These are phyloP conservation scores for Glareola pratincola DNA, from an alignment of 2,113 vertebrate species.

Conservation along the genomic window DNA sequence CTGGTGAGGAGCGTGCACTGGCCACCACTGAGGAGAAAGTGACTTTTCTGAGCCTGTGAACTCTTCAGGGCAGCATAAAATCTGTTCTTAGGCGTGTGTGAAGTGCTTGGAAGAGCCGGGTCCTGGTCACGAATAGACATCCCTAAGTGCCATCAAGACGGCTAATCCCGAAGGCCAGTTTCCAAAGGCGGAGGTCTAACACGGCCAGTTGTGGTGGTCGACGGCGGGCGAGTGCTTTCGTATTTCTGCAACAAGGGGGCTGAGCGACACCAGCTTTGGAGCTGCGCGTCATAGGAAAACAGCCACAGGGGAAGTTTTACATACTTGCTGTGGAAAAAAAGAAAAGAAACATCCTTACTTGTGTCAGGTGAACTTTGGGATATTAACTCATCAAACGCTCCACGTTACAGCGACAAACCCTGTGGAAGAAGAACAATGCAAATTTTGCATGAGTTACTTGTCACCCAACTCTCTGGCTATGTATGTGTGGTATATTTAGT, in stretches of 20 bases:
- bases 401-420: not conserved
- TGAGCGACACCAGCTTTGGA: not conserved
- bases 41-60: not conserved
- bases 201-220: not conserved
- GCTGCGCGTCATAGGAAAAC: not conserved
- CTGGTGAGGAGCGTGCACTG: not conserved
- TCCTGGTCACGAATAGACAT: not conserved
- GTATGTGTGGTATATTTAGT: not conserved
- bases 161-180: not conserved
- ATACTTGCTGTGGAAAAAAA: not conserved
- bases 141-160: not conserved
- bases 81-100: fast-evolving
- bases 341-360: not conserved
- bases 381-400: not conserved
- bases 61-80: not conserved
- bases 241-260: not conserved
- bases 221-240: fast-evolving
- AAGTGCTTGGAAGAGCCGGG: not conserved
- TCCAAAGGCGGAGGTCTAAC: not conserved
- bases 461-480: not conserved
- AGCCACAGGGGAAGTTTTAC: not conserved
- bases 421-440: not conserved
- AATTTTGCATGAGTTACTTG: not conserved
- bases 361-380: not conserved
- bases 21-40: not conserved